phyloP scores from a whole-genome alignment of 2,113 vertebrate species.

The Thalassarche chlororhynchos region DNA sequence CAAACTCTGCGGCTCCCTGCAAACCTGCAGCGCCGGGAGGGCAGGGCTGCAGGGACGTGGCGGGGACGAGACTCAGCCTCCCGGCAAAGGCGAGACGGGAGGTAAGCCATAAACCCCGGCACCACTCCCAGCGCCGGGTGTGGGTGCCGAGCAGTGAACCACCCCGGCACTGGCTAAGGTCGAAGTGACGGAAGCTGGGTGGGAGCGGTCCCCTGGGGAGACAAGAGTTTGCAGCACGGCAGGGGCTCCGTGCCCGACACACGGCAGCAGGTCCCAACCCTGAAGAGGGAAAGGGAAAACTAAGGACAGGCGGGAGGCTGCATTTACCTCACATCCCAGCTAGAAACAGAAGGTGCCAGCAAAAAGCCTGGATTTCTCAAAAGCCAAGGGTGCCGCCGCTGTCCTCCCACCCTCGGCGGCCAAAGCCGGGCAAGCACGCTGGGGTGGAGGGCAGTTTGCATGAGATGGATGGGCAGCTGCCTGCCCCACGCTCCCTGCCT shows the following conservation, averaged over 20 bases:
- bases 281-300: background rate
- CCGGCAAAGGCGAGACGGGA: fast-evolving
- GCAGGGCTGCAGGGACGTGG: background rate
- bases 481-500: background rate
- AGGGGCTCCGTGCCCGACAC: fast-evolving
- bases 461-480: fast-evolving
- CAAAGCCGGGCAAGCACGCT: fast-evolving
- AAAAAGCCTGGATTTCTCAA: background rate
- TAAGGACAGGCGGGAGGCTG: background rate
- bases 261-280: background rate
- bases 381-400: background rate
- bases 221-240: background rate
- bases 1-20: background rate
- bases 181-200: fast-evolving
- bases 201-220: background rate
- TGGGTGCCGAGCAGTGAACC: background rate
- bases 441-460: fast-evolving
- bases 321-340: fast-evolving
- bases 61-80: background rate
- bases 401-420: fast-evolving
- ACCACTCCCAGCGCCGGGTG: background rate
- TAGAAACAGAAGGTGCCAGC: background rate
- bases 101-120: background rate
- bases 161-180: background rate
- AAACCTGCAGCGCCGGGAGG: background rate